These are phyloP conservation scores for Silvanus unidentatus DNA, from an alignment of 2,888 invertebrate species.

Conservation along the genomic window DNA sequence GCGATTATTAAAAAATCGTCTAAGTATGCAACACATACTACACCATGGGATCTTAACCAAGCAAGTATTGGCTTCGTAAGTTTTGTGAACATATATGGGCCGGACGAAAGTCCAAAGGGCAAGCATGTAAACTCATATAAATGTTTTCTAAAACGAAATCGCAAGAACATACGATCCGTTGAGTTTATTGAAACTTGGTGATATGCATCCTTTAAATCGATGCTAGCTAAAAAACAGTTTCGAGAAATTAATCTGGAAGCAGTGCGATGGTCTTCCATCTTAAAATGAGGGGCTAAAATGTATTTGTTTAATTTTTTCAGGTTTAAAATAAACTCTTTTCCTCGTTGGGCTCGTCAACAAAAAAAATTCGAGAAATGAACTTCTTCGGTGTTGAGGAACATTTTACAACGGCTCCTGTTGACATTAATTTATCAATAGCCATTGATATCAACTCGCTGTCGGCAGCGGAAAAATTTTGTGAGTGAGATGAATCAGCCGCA, in stretches of 20 bases:
- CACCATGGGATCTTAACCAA: not conserved
- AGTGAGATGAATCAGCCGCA: too few species aligned
- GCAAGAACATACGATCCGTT: not conserved
- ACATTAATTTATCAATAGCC: too few species aligned
- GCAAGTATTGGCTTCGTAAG: not conserved
- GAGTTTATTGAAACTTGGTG: not conserved
- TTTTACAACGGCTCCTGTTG: too few species aligned
- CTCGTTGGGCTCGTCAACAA: slow-evolving; percentile 3
- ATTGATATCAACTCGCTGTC: too few species aligned
- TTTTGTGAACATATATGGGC: slow-evolving; percentile 3
- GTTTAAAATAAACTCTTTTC: slow-evolving; percentile 4
- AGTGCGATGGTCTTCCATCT: not conserved
- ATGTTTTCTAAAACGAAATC: slow-evolving; percentile 1
- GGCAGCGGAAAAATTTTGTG: too few species aligned
- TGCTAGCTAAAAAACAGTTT: not conserved
- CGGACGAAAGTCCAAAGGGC: not conserved
- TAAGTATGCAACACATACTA: not conserved
- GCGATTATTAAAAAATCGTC: slow-evolving; percentile 4
- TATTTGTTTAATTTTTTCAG: slow-evolving; percentile 3
- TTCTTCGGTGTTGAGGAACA: too few species aligned
- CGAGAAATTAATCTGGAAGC: not conserved
- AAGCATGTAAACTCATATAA: slow-evolving; percentile 2
- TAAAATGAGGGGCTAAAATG: not conserved
- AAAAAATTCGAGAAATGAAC: too few species aligned
- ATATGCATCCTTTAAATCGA: slow-evolving; percentile 6